Base-by-base conservation (phyloP, 2,888 invertebrate genomes). In the Drymonia ruficornis region DNA sequence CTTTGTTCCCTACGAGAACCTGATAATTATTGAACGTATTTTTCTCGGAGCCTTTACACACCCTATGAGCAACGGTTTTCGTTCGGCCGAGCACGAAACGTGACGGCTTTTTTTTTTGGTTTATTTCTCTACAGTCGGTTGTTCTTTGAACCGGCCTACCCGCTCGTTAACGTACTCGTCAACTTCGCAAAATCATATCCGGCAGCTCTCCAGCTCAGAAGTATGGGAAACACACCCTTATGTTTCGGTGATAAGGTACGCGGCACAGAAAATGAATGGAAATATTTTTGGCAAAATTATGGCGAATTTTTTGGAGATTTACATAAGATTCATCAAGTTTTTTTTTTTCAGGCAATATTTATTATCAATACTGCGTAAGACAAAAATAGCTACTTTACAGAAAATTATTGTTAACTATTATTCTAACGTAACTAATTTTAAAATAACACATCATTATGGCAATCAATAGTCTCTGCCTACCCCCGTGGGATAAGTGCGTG, bases 101-200 rank as follows among this genome's bases (percentile, higher is more conserved):
- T 63, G 73, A 63, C 70, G 53, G 52, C 54, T 58, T 63, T 75
- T 83, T 81, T 82, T 81, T 80, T 74, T 76, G 70, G 76, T 76
- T 77, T 79, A 68, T 77, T 80, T 81, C 70, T 72, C 68, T 70
- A 69, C 70, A 72, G 70, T 67, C 64, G 70, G 67, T 72, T 70
- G 72, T 82, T 79, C 84, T 84, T 84, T 84, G 84, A 84, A 84
- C 82, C 69, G 70, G 76, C 72, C 77, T 78, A 83, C 70, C 78
- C 83, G 72, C 74, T 80, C 78, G 83, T 81, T 81, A 81, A 81
- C 75, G 65, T 70, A 71, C 63, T 64, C 68, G 66, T 68, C 66
- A 70, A 71, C 61, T 71, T 68, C 52, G 50, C 68, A 63, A 62
- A 28, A 42, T 50, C 50, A 47, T 57, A 49, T 43, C 48, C 48